Evolutionary conservation across 1,140 invertebrate genomes (phyloP).

Genomic region (Tachypleus tridentatus): DNA sequence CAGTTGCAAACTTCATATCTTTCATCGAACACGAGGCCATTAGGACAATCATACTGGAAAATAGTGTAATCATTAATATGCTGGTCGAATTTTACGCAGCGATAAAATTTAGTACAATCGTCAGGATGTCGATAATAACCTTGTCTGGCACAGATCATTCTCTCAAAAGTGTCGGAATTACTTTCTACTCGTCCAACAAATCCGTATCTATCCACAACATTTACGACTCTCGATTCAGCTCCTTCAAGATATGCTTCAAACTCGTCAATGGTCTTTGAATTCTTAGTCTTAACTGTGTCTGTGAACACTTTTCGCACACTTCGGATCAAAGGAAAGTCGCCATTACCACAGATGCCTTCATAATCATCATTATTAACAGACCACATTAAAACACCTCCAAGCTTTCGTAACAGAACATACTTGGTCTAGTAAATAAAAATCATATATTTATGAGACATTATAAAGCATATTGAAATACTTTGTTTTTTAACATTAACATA

Average conservation of each 20-base stretch:
- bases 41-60: constrained; percentile 69
- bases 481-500: no score
- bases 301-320: constrained; percentile 10
- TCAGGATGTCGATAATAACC: constrained; percentile 66
- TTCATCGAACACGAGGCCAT: constrained; percentile 65
- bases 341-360: constrained; percentile 26
- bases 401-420: not conserved
- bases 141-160: constrained; percentile 57
- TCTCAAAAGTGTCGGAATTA: constrained; percentile 26
- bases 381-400: constrained; percentile 42
- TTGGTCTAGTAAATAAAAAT: not conserved
- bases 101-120: constrained; percentile 65
- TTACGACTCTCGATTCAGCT: constrained; percentile 13
- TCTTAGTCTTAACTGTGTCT: not conserved
- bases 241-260: constrained; percentile 7
- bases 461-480: no score
- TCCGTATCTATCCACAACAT: constrained; percentile 18
- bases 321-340: constrained; percentile 21
- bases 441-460: no score
- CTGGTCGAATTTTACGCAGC: constrained; percentile 69
- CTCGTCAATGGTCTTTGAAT: not conserved
- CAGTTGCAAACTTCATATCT: constrained; percentile 55
- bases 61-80: constrained; percentile 56
- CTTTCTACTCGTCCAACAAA: constrained; percentile 48
- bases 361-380: constrained; percentile 33